These are phyloP conservation scores for Cremastinae sp. DNA, from an alignment of 2,888 invertebrate species.

Conservation along the genomic window DNA sequence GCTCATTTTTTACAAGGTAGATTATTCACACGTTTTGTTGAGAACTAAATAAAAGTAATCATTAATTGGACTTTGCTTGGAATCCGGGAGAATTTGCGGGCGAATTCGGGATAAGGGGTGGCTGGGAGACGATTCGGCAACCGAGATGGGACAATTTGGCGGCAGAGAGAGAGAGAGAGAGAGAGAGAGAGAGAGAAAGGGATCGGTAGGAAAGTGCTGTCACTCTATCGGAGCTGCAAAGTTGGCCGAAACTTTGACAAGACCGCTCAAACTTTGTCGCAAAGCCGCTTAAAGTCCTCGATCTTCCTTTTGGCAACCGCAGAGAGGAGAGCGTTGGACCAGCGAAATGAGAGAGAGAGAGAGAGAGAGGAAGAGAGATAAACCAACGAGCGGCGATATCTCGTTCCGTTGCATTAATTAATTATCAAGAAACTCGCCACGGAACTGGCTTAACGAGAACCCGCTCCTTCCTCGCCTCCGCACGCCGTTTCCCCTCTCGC, in stretches of 20 bases:
- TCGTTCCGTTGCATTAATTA: slow-evolving; percentile 63
- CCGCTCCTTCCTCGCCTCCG: slow-evolving; percentile 14
- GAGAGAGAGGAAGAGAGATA: neutral
- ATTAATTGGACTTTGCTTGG: no score
- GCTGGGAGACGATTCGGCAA: neutral
- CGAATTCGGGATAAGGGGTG: neutral
- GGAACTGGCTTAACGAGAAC: slow-evolving; percentile 55
- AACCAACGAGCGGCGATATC: slow-evolving; percentile 49
- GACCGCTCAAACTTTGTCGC: slow-evolving; percentile 48
- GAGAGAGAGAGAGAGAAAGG: neutral
- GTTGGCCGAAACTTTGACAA: slow-evolving; percentile 43
- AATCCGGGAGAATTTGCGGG: no score
- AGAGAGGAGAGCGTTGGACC: neutral
- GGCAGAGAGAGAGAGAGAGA: neutral
- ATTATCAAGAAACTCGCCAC: slow-evolving; percentile 58
- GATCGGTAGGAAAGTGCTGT: slow-evolving; percentile 8
- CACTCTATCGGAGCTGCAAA: slow-evolving; percentile 33
- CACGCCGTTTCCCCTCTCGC: neutral
- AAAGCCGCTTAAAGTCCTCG: slow-evolving; percentile 25
- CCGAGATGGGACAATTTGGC: no score
- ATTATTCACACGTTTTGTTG: no score
- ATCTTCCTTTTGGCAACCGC: slow-evolving; percentile 2
- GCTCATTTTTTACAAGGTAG: no score
- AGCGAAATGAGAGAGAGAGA: neutral
- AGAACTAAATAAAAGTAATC: no score